Evolutionary conservation across 2,888 invertebrate genomes (phyloP), one percentile per base, ranked within the genome.

Genomic region (Slavum lentiscoides): DNA sequence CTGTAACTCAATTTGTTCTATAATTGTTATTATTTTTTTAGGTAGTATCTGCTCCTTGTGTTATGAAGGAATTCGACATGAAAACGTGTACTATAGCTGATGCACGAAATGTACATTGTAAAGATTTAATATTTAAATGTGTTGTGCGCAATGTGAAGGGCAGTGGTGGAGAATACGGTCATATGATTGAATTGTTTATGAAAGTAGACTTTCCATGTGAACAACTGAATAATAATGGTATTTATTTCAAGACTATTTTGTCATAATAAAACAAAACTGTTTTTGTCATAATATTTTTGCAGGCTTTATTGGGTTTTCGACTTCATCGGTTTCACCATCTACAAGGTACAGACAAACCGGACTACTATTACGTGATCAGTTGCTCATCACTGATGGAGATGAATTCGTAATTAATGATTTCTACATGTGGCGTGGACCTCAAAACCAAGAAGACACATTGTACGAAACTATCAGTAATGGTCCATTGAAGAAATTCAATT

Each of bases 121-220:
- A 53, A 58, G n/a, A 80, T 23, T 72, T 80, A 39, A 30, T 7
- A 9, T 30, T 72, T 2, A 19, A 70, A 1, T 67, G 67, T 68
- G 30, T 9, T n/a, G 59, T 59, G 2, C 67, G 43, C n/a, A 43
- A 43, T 49, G 2, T 59, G 15, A 68, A 43, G 30, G 30, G n/a
- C 19, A 43, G n/a, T 30, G 64, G 72, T 7, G 62, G 39, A 9
- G 80, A 72, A 15, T 80, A 72, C 58, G 69, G 49, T 21, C 80
- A 80, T 17, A 64, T 80, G 70, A 19, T 80, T n/a, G 80, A 80
- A 30, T 4, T 80, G 9, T 80, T 72, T 58, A 70, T 80, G 64
- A 64, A 66, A 17, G 80, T 72, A 39, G 70, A 72, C 39, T 80
- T 80, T 37, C 80, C 80, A 19, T 59, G 75, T 30, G 59, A 43